phyloP scores from a whole-genome alignment of 2,797 vertebrate genomes.

The Semaprochilodus insignis region DNA sequence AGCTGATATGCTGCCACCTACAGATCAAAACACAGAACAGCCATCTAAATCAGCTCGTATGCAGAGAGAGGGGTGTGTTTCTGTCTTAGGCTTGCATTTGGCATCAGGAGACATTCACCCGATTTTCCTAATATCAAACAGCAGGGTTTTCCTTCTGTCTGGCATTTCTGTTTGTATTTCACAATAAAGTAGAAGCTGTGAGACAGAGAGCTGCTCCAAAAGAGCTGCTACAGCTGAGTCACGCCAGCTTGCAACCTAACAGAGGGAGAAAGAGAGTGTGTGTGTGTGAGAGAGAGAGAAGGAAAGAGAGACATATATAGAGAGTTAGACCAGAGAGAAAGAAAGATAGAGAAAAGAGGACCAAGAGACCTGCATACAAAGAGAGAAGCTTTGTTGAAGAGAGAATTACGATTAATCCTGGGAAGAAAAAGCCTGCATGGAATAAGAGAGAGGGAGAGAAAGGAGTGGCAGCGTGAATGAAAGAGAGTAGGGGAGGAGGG shows the following conservation, averaged over 20 bases:
- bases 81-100: background rate
- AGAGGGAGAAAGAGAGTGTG: conserved; percentile 44
- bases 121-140: background rate
- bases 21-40: conserved; percentile 3
- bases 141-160: background rate
- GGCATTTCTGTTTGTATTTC: conserved; percentile 4
- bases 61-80: background rate
- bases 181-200: conserved; percentile 4
- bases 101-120: background rate
- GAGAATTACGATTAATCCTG: conserved; percentile 3
- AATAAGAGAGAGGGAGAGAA: conserved; percentile 30
- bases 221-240: conserved; percentile 76
- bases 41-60: background rate
- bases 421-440: conserved; percentile 36
- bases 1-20: conserved; percentile 32
- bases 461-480: conserved; percentile 36
- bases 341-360: conserved; percentile 54
- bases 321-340: background rate
- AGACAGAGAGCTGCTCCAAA: conserved; percentile 60
- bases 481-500: conserved; percentile 46
- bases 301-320: conserved; percentile 28
- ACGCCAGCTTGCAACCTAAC: conserved; percentile 59
- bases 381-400: conserved; percentile 14
- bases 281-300: conserved; percentile 32
- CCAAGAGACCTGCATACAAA: conserved; percentile 8